phyloP scores from a whole-genome alignment of 2,888 invertebrate species.

The Agrochola litura region DNA sequence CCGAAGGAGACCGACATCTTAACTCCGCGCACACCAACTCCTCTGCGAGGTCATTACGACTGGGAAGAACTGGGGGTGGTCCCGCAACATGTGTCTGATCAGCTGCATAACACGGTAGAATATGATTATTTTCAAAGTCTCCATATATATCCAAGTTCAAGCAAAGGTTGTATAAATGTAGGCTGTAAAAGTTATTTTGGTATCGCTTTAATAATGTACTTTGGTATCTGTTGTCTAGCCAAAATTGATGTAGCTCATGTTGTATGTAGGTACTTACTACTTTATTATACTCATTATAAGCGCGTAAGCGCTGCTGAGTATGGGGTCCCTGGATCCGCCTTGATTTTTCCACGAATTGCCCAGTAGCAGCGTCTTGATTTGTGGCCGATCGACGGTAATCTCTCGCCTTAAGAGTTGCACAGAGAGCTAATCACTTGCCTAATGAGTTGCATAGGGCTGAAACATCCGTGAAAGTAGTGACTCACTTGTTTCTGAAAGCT shows the following conservation, averaged over 20 bases:
- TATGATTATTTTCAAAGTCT: neutral
- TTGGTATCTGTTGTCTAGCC: conserved; percentile 1
- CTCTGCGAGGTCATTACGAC: conserved; percentile 80
- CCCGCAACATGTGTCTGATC: conserved; percentile 91
- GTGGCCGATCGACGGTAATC: neutral
- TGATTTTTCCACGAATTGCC: neutral
- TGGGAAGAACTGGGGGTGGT: conserved; percentile 92
- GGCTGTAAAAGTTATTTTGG: neutral
- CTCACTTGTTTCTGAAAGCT: neutral
- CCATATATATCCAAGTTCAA: neutral
- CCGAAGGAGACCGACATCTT: conserved; percentile 76
- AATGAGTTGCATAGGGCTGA: neutral
- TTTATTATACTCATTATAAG: neutral
- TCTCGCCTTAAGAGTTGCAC: neutral
- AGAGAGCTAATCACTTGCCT: neutral
- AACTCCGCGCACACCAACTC: conserved; percentile 79
- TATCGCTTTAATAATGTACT: neutral
- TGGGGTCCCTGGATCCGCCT: neutral
- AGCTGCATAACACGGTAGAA: conserved; percentile 93
- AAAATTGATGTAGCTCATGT: neutral
- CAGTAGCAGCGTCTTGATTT: neutral
- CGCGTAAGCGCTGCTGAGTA: neutral
- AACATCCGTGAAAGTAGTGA: neutral
- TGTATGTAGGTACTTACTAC: neutral
- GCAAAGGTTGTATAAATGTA: neutral